Conservation (phyloP, 1,140 invertebrate species). For the Drosophila mojavensis region DNA sequence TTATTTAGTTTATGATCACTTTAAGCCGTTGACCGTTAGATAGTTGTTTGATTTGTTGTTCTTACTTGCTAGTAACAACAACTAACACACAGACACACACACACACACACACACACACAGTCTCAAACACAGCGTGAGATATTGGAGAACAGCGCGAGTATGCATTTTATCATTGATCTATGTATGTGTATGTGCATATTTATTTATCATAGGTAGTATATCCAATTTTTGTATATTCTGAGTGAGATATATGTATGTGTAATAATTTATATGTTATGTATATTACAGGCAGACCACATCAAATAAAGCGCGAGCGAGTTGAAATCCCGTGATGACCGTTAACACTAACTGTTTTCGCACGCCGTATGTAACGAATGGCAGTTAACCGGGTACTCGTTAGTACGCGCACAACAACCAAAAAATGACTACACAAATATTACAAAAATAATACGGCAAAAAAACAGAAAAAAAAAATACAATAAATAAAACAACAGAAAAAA, state of each 20-base stretch:
- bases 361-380: too few relatives aligned
- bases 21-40: slow-evolving; percentile 24
- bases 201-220: slow-evolving; percentile 7
- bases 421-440: slow-evolving; percentile 14
- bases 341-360: slow-evolving; percentile 2
- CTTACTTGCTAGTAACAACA: slow-evolving; percentile 10
- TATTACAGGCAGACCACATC: slow-evolving; percentile 35
- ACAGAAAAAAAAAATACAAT: slow-evolving; percentile 2
- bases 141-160: slow-evolving; percentile 6
- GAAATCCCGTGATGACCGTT: slow-evolving; percentile 22
- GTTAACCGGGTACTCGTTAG: slow-evolving; percentile 14
- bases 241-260: too few relatives aligned
- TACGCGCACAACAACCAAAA: slow-evolving; percentile 28
- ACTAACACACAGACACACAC: slow-evolving; percentile 1
- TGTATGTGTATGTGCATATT: slow-evolving; percentile 10
- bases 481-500: slow-evolving; percentile 24
- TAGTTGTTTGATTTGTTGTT: slow-evolving; percentile 2
- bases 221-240: not conserved
- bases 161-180: slow-evolving; percentile 11
- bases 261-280: slow-evolving; percentile 1
- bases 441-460: slow-evolving; percentile 23
- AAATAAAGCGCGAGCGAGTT: slow-evolving; percentile 24
- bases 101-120: slow-evolving; percentile 15
- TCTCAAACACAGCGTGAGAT: slow-evolving; percentile 3
- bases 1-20: slow-evolving; percentile 26